Conservation (phyloP, 2,797 vertebrate genomes). For the Halcyon badia region DNA sequence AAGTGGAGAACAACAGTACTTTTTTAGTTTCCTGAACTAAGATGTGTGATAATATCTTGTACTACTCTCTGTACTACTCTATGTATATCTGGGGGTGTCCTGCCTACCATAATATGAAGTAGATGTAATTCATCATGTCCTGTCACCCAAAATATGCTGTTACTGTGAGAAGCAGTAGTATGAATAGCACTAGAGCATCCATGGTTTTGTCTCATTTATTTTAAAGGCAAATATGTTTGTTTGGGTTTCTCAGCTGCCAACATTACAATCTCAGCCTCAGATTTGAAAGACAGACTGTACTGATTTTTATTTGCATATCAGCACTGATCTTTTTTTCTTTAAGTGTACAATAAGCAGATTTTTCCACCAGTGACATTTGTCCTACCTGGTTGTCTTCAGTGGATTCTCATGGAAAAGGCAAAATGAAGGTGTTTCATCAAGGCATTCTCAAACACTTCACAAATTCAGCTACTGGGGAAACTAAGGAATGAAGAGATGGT, state of each 20-base stretch:
- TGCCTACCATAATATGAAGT: neutral
- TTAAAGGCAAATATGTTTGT: neutral
- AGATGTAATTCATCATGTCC: neutral
- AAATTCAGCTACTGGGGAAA: neutral
- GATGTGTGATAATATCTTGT: neutral
- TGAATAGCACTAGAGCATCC: neutral
- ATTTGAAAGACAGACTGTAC: neutral
- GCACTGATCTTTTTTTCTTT: neutral
- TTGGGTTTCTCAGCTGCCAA: slow-evolving; percentile 5
- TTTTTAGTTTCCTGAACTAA: neutral
- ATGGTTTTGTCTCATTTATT: neutral
- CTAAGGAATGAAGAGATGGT: neutral
- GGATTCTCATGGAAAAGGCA: neutral
- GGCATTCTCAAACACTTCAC: neutral
- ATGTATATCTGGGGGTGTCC: neutral
- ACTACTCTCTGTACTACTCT: neutral
- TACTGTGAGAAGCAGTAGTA: neutral
- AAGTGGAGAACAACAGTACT: neutral
- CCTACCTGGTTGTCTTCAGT: neutral
- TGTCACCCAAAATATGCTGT: neutral
- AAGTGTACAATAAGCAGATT: neutral
- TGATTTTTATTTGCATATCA: neutral
- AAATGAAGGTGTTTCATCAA: neutral
- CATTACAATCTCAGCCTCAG: neutral
- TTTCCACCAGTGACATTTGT: neutral